These are phyloP conservation scores for Ammospiza caudacuta DNA, from an alignment of 2,113 vertebrate species.

Conservation along the genomic window DNA sequence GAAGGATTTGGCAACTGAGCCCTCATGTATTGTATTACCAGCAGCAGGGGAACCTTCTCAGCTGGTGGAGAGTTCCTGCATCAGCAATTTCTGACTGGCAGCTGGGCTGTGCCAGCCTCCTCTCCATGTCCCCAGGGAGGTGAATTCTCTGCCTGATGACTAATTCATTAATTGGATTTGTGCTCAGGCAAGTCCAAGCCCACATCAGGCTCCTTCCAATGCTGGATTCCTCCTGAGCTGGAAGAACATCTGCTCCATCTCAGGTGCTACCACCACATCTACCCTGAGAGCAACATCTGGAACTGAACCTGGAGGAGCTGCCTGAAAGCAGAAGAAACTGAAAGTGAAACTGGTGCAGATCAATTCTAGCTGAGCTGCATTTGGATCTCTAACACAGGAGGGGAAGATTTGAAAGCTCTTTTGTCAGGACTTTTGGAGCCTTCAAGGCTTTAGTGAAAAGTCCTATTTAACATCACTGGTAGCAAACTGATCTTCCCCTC, in stretches of 20 bases:
- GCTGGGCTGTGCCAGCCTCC: not conserved
- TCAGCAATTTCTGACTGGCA: constrained; percentile 30
- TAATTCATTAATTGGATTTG: constrained; percentile 23
- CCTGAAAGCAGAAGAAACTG: not conserved
- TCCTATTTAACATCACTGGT: not conserved
- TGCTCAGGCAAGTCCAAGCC: constrained; percentile 29
- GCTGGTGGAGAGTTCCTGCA: not conserved
- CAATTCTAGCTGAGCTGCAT: not conserved
- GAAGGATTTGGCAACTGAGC: not conserved
- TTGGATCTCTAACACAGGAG: not conserved
- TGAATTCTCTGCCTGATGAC: constrained; percentile 25
- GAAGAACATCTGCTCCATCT: not conserved
- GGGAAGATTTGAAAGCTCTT: not conserved
- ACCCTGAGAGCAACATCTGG: not conserved
- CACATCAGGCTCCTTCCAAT: not conserved
- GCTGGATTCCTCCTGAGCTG: not conserved
- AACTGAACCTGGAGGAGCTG: not conserved
- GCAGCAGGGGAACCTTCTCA: not conserved
- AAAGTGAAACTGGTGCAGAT: not conserved
- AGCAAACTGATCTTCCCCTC: not conserved
- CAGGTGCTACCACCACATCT: not conserved
- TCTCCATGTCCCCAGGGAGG: not conserved
- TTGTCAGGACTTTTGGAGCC: not conserved
- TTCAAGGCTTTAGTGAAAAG: not conserved
- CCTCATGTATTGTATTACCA: not conserved